phyloP scores from a whole-genome alignment of 1,140 invertebrate genomes.

The Neoseiulus cucumeris region DNA sequence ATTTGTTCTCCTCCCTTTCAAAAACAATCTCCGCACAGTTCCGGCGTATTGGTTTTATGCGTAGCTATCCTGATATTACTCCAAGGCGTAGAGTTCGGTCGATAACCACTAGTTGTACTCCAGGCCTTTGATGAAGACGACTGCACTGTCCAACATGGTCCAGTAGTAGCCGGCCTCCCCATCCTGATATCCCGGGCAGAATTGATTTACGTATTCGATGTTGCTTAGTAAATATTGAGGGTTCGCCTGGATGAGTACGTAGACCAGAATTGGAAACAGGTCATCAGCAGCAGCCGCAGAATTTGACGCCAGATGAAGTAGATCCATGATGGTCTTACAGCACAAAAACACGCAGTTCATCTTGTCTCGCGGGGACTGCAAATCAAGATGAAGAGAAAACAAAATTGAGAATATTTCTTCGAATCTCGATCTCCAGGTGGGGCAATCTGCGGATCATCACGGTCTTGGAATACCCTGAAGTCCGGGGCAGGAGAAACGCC shows the following conservation, averaged over 20 bases:
- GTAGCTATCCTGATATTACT: too few relatives aligned
- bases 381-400: too few relatives aligned
- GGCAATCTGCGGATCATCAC: too few relatives aligned
- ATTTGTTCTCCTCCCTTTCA: too few relatives aligned
- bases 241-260: conserved; percentile 89
- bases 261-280: conserved; percentile 86
- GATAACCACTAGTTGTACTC: conserved; percentile 36
- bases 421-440: too few relatives aligned
- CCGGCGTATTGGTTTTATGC: too few relatives aligned
- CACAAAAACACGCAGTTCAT: conserved; percentile 66
- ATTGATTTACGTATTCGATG: conserved; percentile 83
- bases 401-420: too few relatives aligned
- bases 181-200: conserved; percentile 56
- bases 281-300: conserved; percentile 86
- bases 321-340: conserved; percentile 67
- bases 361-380: conserved; percentile 68
- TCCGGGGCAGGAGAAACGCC: too few relatives aligned
- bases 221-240: conserved; percentile 83
- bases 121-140: conserved; percentile 97
- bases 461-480: too few relatives aligned
- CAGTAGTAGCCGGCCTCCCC: conserved; percentile 95
- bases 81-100: too few relatives aligned
- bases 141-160: conserved; percentile 88
- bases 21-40: too few relatives aligned
- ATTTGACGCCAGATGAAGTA: conserved; percentile 55